Base-by-base conservation (phyloP, 2,113 vertebrate genomes). In the Pluvialis apricaria region DNA sequence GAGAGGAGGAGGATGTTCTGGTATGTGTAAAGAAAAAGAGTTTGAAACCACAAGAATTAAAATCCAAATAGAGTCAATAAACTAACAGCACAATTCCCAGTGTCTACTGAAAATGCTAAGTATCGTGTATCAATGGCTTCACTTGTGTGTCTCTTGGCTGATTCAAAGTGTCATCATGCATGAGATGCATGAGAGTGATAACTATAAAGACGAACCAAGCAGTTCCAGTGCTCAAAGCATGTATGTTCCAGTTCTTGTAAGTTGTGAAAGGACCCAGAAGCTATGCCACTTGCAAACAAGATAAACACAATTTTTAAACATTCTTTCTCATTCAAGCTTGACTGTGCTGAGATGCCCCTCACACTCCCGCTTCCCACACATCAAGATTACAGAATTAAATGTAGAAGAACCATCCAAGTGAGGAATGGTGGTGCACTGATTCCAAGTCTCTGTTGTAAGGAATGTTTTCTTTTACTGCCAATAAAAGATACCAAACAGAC, bases 21-120 rank as follows among this genome's bases (percentile, higher is more conserved):
- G 92, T 94, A 95, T 86, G 84, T 38, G 47, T 82, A 94, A 92
- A 85, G 79, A 88, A 95, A 96, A 88, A 89, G 92, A 86, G 34
- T 54, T 69, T 57, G 31, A 95, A 97, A 95, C 97, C 94, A 81
- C 96, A 96, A 96, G 88, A 97, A 97, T 58, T 82, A 96, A 97
- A 96, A 97, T 92, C 91, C 93, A 95, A 96, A 95, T 15, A 31
- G 18, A 93, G 44, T 96, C 94, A 95, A 94, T 95, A 97, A 97
- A 94, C 71, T 80, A 81, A 73, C 28, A 85, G 51, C 68, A 79
- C 13, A 36, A 92, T 89, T 51, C 72, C 79, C 88, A 87, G 13
- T 47, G 88, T 91, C 89, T 92, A 87, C 88, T 90, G 83, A 76
- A 95, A 97, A 88, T 64, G 57, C 68, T 54, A 11, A 88, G 70